These are phyloP conservation scores for Schmidtea mediterranea DNA, from an alignment of 1,140 invertebrate species.

Conservation along the genomic window DNA sequence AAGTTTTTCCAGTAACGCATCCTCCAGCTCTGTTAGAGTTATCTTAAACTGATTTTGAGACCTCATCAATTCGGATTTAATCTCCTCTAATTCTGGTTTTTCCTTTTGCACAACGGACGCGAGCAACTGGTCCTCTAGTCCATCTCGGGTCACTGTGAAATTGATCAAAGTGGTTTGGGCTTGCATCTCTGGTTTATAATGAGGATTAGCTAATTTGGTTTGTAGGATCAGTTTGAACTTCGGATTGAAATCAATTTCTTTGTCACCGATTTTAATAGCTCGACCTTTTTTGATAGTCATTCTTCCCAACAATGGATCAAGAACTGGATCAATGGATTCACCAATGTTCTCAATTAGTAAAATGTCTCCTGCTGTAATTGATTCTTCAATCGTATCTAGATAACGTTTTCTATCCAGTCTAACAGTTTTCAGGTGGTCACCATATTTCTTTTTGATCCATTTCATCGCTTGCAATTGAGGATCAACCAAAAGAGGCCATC, in stretches of 20 bases:
- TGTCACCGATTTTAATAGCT: constrained; percentile 80
- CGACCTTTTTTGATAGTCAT: constrained; percentile 75
- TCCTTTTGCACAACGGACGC: constrained; percentile 91
- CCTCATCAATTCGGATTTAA: constrained; percentile 68
- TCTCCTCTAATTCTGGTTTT: constrained; percentile 67
- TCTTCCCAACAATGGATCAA: constrained; percentile 61
- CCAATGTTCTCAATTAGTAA: constrained; percentile 73
- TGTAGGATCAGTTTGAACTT: constrained; percentile 63
- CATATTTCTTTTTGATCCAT: constrained; percentile 81
- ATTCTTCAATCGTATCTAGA: constrained; percentile 60
- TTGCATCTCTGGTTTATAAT: constrained; percentile 93
- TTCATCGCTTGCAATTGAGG: constrained; percentile 40
- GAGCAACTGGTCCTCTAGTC: constrained; percentile 74
- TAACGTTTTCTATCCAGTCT: constrained; percentile 63
- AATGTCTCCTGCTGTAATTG: constrained; percentile 47
- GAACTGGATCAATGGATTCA: constrained; percentile 66
- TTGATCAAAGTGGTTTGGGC: constrained; percentile 85
- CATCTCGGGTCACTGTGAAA: constrained; percentile 80
- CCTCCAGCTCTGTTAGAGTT: constrained; percentile 63
- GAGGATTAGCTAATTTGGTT: constrained; percentile 81
- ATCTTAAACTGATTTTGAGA: constrained; percentile 94
- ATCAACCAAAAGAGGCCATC: constrained; percentile 92
- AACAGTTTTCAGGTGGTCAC: constrained; percentile 43
- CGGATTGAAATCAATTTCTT: constrained; percentile 71
- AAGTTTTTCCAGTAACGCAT: constrained; percentile 57